Evolutionary conservation across 1,140 invertebrate species (phyloP), one percentile per base, ranked within the genome.

Genomic region (Galendromus occidentalis): DNA sequence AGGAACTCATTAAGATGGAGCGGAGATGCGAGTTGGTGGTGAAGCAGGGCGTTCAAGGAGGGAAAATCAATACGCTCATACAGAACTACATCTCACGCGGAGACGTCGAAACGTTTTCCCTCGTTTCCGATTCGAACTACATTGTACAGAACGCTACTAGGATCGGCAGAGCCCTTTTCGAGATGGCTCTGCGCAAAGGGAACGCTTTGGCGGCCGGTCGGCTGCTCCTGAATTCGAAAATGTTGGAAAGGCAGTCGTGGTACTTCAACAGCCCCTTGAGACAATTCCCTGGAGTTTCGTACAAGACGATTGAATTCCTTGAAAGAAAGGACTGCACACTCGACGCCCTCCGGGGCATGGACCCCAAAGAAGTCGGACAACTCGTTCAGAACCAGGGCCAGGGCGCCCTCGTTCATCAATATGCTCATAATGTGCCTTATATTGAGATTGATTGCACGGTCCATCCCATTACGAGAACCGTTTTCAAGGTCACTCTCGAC

Each of bases 31-130:
- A 86, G 70, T 75, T 91, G 25, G 78, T 81, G 55, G 83, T 87
- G 0, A 79, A 81, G 65, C 87, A 88, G 17, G 86, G 88, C 1
- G 82, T 82, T 18, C 92, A 95, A 75, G 81, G 88, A 72, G 93
- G 91, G 65, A 99, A 99, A 83, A 92, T 98, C 22, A 97, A 97
- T 75, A 93, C 96, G 72, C 78, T 99, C 5, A 81, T 99, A 67
- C 95, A 98, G 76, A 86, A 88, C 0, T 91, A 86, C 74, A 79
- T 98, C 17, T 91, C 88, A 0, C 78, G 85, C 67, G 84, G 83
- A 29, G 77, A 79, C 44, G 82, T 95, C 0, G 84, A 88, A 70
- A 83, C 84, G 0, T 92, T 94, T 72, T 97, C 93, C 0, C 77
- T 98, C 5, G 81, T 88, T 65, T 95, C 92, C 0, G 93, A 98